Percentiles rank a stretch among this genome's conserved stretches.
These are phyloP conservation scores for Latrodectus elegans DNA, from an alignment of 2,888 invertebrate genomes.

Conservation along the genomic window DNA sequence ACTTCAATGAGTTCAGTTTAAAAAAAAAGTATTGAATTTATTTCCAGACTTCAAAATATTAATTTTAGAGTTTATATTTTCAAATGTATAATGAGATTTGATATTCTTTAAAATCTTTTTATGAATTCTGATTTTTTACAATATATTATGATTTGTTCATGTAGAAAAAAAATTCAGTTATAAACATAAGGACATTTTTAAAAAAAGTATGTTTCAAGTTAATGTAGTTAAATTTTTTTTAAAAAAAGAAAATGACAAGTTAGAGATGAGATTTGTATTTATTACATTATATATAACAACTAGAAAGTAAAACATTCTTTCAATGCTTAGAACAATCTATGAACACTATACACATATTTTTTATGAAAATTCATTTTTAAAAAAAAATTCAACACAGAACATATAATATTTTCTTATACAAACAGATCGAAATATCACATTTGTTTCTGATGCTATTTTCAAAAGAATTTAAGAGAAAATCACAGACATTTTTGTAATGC, in stretches of 20 bases:
- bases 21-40: no score
- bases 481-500: constrained; percentile 68
- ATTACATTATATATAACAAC: constrained; percentile 68
- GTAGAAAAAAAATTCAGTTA: no score
- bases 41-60: no score
- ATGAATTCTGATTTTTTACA: no score
- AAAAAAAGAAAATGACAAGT: constrained; percentile 6
- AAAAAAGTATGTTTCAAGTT: not conserved
- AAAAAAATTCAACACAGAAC: constrained; percentile 69
- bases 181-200: no score
- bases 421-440: constrained; percentile 69
- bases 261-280: constrained; percentile 67
- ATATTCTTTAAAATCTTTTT: no score
- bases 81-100: no score
- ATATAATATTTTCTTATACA: constrained; percentile 69
- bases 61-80: no score
- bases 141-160: no score
- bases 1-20: no score
- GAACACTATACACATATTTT: constrained; percentile 69
- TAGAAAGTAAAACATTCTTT: constrained; percentile 65
- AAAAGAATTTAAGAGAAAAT: constrained; percentile 67
- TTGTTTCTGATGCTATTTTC: constrained; percentile 68
- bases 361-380: constrained; percentile 68
- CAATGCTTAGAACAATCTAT: constrained; percentile 68
- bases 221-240: not conserved